Base-by-base conservation (phyloP, 2,113 vertebrate species). In the Ceyx melanurus region DNA sequence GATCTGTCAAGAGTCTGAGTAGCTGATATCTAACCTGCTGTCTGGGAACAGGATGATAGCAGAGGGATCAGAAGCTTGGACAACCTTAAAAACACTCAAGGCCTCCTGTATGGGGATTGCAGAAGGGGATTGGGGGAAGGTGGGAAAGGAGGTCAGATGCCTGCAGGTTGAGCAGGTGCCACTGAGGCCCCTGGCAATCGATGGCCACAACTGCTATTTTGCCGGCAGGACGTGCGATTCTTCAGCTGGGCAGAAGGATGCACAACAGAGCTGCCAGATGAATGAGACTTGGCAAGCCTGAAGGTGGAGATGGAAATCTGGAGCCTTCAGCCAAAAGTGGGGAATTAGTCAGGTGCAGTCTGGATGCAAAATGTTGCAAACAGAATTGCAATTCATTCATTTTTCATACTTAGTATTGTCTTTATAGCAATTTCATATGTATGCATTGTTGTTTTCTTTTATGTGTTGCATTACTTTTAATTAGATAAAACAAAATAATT, bases 71-170 rank as follows among this genome's bases (percentile, higher is more conserved):
- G 62, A 17, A 85, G 37, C 43, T 62, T 42, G 15, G 37, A 43
- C 19, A 71, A 17, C 15, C 10, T 67, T 42, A 76, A 89, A 31
- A 8, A 5, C 11, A 2, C 19, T 46, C 71, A 33, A 17, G 18
- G 33, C 11, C 50, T 51, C 9, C 50, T 51, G 67, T 1, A 2
- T 28, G 43, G 22, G 37, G 26, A 11, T 5, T 58, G 46, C 31
- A 37, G 33, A 21, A 70, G 46, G 25, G 37, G 15, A 12, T 0
- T 54, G 76, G 40, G 68, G 33, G 21, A 9, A 1, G 2, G 43
- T 26, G 60, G 61, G n/a, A 91, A 92, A 93, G 89, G 46, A 96
- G 82, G 94, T 93, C 88, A 91, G 72, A 86, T 87, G 87, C 78
- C 81, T 89, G 65, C 75, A 77, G 71, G 84, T 71, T 92, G 71